Conservation (phyloP, 2,888 invertebrate species). For the Rhaphigaster nebulosa region DNA sequence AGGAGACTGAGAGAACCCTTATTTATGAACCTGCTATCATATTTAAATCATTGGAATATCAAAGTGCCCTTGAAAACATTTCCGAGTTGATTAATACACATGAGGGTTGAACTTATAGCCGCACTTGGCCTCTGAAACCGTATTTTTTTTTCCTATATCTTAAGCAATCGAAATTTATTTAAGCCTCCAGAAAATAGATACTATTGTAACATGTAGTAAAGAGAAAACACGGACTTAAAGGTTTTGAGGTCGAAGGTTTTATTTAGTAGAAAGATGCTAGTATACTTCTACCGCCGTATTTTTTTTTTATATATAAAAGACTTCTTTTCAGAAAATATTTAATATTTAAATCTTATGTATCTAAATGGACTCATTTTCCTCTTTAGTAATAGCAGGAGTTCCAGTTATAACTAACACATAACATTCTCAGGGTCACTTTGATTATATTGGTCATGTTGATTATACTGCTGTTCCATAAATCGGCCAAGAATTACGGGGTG, state of each 20-base stretch:
- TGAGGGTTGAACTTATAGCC: neutral
- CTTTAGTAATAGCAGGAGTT: too few relatives aligned
- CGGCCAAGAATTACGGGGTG: too few relatives aligned
- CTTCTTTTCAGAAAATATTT: too few relatives aligned
- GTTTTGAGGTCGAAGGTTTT: conserved; percentile 3
- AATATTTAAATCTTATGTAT: too few relatives aligned
- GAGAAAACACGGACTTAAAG: conserved; percentile 12
- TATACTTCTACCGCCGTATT: neutral
- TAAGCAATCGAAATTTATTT: neutral
- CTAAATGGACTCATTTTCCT: too few relatives aligned
- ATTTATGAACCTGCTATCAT: neutral
- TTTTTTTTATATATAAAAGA: too few relatives aligned
- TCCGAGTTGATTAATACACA: neutral
- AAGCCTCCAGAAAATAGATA: neutral
- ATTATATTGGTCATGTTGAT: too few relatives aligned
- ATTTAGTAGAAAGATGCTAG: neutral
- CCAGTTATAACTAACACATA: too few relatives aligned
- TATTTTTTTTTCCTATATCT: neutral
- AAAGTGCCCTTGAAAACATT: neutral
- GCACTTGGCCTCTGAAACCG: neutral
- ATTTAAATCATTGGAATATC: neutral
- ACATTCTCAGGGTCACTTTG: too few relatives aligned
- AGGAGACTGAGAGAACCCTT: too few relatives aligned
- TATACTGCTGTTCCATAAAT: too few relatives aligned
- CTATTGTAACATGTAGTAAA: neutral